phyloP scores from a whole-genome alignment of 2,113 vertebrate genomes.

The Entelurus aequoreus region DNA sequence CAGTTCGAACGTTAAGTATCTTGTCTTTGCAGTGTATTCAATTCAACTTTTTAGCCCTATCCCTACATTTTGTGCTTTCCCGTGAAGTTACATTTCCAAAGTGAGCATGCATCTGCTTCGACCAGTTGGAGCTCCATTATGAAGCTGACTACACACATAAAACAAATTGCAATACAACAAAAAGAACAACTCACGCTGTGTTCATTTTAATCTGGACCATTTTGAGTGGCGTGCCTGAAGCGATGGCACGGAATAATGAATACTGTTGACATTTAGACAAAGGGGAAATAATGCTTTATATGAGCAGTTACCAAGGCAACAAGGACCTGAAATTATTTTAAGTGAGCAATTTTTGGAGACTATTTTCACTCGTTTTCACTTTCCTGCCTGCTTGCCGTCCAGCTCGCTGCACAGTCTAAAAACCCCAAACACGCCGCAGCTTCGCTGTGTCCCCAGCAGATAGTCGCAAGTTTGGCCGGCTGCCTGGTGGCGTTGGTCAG shows the following conservation, averaged over 20 bases:
- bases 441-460: not conserved
- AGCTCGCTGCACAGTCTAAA: not conserved
- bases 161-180: not conserved
- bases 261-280: conserved; percentile 2
- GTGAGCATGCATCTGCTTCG: too few relatives aligned
- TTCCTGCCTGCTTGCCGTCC: not conserved
- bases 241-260: not conserved
- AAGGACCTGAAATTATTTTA: conserved; percentile 2
- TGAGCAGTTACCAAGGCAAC: conserved; percentile 6
- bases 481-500: not conserved
- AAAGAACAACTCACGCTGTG: not conserved
- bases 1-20: too few relatives aligned
- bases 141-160: too few relatives aligned
- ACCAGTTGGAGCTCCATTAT: too few relatives aligned
- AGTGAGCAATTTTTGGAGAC: conserved; percentile 5
- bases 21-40: too few relatives aligned
- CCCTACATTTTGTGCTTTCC: too few relatives aligned
- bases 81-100: too few relatives aligned
- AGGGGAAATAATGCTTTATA: conserved; percentile 1
- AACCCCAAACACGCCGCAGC: not conserved
- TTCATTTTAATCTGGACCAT: not conserved
- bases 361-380: conserved; percentile 3
- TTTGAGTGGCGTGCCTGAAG: conserved; percentile 1
- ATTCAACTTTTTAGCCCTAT: too few relatives aligned
- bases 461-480: not conserved